Conservation (phyloP, 2,113 vertebrate species). For the Phocoena sinus region DNA sequence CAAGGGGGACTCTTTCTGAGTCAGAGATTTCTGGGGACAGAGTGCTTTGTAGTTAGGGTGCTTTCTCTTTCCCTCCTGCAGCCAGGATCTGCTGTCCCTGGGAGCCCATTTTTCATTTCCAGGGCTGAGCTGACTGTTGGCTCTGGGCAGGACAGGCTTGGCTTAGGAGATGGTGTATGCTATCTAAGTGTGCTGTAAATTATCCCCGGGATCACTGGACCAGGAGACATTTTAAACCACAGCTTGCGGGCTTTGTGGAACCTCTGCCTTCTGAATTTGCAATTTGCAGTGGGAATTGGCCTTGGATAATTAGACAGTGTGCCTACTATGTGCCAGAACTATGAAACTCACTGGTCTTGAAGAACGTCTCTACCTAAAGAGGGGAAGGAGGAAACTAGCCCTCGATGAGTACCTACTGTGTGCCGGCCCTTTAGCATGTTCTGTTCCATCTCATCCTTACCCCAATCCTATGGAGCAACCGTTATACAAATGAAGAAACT, state of each 20-base stretch:
- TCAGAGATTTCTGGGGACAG: slow-evolving; percentile 22
- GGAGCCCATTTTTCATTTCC: slow-evolving; percentile 50
- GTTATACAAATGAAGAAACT: not conserved
- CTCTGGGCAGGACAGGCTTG: slow-evolving; percentile 52
- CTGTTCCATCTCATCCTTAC: not conserved
- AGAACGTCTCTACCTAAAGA: not conserved
- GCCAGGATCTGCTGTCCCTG: not conserved
- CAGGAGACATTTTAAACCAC: not conserved
- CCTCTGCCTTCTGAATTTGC: not conserved
- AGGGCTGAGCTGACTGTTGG: slow-evolving; percentile 1
- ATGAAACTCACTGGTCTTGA: not conserved
- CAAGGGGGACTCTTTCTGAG: not conserved
- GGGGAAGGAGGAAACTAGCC: not conserved
- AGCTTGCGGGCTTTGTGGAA: not conserved
- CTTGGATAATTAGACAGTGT: not conserved
- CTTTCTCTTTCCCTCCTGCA: not conserved
- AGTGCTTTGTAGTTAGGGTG: not conserved
- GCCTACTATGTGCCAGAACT: not conserved
- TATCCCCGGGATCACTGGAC: not conserved
- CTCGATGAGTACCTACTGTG: not conserved
- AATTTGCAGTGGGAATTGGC: not conserved
- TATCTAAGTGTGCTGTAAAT: slow-evolving; percentile 49
- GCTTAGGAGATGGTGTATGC: slow-evolving; percentile 51
- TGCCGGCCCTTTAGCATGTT: not conserved
- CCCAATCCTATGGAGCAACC: not conserved